phyloP scores from a whole-genome alignment of 2,888 invertebrate genomes.

The Dryobotodes eremita region DNA sequence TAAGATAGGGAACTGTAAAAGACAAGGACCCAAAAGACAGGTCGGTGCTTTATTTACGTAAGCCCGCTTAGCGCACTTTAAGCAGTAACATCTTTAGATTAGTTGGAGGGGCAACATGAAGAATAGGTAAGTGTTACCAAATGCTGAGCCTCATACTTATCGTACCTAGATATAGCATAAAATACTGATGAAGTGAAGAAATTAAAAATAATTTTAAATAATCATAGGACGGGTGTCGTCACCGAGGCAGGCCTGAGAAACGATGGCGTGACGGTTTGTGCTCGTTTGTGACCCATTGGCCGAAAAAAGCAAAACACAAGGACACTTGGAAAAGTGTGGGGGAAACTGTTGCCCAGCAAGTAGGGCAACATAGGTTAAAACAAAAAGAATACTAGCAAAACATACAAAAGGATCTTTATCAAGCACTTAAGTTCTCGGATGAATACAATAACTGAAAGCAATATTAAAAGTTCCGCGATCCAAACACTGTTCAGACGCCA shows the following conservation, averaged over 20 bases:
- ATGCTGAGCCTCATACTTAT: no score
- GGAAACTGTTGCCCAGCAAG: neutral
- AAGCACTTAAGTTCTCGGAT: no score
- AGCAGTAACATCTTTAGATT: no score
- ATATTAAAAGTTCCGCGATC: neutral
- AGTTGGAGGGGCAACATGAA: no score
- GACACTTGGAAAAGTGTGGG: neutral
- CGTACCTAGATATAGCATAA: no score
- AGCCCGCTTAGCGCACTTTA: no score
- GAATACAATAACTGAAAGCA: neutral
- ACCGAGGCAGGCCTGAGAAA: neutral
- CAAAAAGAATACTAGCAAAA: neutral
- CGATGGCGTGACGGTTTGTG: neutral
- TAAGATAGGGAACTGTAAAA: no score
- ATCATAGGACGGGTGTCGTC: neutral
- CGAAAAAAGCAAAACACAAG: neutral
- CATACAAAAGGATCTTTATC: neutral
- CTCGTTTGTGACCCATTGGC: neutral
- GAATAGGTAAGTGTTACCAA: no score
- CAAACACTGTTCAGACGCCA: neutral
- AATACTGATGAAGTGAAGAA: no score
- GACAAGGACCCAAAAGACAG: no score
- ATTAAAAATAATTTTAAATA: no score
- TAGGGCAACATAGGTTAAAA: neutral
- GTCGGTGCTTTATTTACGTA: no score